Percentiles rank a stretch among this genome's conserved stretches.
Evolutionary conservation across 2,888 invertebrate species (phyloP).

Genomic region (Napeogenes inachia): DNA sequence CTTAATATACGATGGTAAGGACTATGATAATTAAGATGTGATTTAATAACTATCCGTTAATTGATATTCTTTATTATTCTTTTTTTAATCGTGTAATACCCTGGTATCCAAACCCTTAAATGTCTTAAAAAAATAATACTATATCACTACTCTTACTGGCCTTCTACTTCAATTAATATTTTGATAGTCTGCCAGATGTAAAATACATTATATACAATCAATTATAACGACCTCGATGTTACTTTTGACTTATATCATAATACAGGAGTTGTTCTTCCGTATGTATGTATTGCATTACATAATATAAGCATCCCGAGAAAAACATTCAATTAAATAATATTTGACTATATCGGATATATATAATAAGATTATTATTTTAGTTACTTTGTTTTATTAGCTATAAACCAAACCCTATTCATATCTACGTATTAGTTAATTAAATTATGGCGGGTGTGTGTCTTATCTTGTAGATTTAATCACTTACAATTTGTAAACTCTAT

Average conservation of each 20-base stretch:
- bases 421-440: conserved; percentile 15
- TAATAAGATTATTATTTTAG: neutral
- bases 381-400: neutral
- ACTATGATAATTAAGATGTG: too few species aligned
- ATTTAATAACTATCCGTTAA: too few species aligned
- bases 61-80: too few species aligned
- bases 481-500: conserved; percentile 19
- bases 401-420: conserved; percentile 5
- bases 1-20: neutral
- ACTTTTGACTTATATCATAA: neutral
- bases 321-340: too few species aligned
- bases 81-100: too few species aligned
- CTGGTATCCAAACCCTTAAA: too few species aligned
- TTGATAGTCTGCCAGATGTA: neutral
- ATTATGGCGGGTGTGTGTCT: conserved; percentile 20
- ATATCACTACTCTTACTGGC: too few species aligned
- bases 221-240: neutral
- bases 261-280: neutral
- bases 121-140: neutral
- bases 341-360: neutral
- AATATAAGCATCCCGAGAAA: too few species aligned
- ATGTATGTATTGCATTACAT: too few species aligned
- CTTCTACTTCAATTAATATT: neutral
- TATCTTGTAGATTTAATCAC: conserved; percentile 22
- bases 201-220: neutral